Evolutionary conservation across 2,113 vertebrate species (phyloP).

Genomic region (Macroglossus sobrinus): DNA sequence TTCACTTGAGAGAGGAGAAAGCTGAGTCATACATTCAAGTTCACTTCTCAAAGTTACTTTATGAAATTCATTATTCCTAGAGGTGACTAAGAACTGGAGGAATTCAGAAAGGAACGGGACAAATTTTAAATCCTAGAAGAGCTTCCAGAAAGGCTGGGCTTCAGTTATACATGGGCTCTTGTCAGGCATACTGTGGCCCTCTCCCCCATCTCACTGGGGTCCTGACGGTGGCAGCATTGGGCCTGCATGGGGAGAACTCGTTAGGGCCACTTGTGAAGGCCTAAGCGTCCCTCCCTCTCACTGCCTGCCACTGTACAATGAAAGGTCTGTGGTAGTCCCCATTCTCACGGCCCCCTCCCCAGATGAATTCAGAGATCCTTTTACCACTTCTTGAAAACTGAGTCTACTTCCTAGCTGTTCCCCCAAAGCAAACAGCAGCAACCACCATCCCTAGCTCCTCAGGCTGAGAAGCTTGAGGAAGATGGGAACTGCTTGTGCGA

Average conservation of each 20-base stretch:
- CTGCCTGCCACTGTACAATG: not conserved
- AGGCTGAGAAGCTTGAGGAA: not conserved
- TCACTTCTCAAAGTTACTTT: not conserved
- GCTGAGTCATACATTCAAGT: not conserved
- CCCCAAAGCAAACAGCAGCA: not conserved
- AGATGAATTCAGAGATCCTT: not conserved
- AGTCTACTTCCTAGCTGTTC: not conserved
- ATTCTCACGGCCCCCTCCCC: too few species aligned
- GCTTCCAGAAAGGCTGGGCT: not conserved
- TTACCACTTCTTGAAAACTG: not conserved
- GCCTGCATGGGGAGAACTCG: too few species aligned
- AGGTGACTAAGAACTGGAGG: not conserved
- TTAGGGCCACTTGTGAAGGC: not conserved
- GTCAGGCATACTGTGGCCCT: fast-evolving
- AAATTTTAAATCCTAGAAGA: not conserved
- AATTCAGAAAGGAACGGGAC: not conserved
- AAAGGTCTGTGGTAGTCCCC: not conserved
- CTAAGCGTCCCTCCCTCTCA: not conserved
- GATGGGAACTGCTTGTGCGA: not conserved
- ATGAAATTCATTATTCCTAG: not conserved
- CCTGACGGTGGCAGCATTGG: too few species aligned
- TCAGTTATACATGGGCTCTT: not conserved
- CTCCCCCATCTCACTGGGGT: too few species aligned
- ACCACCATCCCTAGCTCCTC: too few species aligned
- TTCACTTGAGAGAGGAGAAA: not conserved